phyloP scores from a whole-genome alignment of 2,888 invertebrate genomes.

The Chrysina gloriosa region DNA sequence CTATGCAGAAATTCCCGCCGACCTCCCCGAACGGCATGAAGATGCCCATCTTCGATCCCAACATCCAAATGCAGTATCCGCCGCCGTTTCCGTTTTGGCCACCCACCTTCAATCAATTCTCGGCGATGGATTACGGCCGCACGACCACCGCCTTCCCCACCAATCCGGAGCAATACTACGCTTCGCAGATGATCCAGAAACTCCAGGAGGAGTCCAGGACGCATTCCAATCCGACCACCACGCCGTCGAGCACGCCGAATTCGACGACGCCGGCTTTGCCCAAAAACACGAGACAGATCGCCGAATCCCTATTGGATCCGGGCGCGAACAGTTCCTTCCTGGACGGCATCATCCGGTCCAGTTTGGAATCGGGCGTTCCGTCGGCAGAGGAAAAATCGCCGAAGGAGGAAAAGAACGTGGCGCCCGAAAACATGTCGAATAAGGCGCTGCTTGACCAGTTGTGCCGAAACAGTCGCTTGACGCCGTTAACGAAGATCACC shows the following conservation, averaged over 20 bases:
- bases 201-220: slow-evolving; percentile 75
- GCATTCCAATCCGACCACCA: slow-evolving; percentile 50
- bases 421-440: slow-evolving; percentile 69
- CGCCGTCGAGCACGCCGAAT: slow-evolving; percentile 49
- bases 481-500: slow-evolving; percentile 65
- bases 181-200: slow-evolving; percentile 84
- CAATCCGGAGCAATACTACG: slow-evolving; percentile 72
- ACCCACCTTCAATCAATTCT: slow-evolving; percentile 71
- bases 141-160: slow-evolving; percentile 61
- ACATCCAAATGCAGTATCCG: slow-evolving; percentile 71
- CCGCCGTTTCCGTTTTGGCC: slow-evolving; percentile 85
- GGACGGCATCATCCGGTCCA: slow-evolving; percentile 86
- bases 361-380: slow-evolving; percentile 77
- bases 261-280: slow-evolving; percentile 58
- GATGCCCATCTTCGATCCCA: slow-evolving; percentile 75
- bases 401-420: slow-evolving; percentile 66
- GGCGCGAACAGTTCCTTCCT: slow-evolving; percentile 82
- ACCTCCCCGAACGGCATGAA: slow-evolving; percentile 79
- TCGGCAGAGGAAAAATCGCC: slow-evolving; percentile 66
- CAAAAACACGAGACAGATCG: slow-evolving; percentile 69
- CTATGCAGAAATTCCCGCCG: slow-evolving; percentile 67
- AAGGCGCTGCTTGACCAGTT: slow-evolving; percentile 76
- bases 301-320: slow-evolving; percentile 74
- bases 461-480: slow-evolving; percentile 71
- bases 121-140: slow-evolving; percentile 64